Evolutionary conservation across 2,797 vertebrate species (phyloP).

Genomic region (Rhinella marina): DNA sequence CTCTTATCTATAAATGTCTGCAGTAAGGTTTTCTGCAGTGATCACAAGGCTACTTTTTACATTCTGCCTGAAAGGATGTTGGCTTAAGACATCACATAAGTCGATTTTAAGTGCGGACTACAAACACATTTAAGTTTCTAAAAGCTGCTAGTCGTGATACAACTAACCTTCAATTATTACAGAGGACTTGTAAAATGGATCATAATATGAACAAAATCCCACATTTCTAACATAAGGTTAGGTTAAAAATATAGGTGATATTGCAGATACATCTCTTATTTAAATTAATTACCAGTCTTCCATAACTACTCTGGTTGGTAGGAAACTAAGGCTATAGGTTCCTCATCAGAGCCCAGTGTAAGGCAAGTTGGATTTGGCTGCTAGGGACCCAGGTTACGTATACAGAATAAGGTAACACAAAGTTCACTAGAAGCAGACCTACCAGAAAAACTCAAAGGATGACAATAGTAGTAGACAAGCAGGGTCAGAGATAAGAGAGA

Average conservation of each 20-base stretch:
- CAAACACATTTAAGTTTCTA: neutral
- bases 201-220: neutral
- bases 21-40: neutral
- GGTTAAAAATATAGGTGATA: neutral
- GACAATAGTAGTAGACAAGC: too few relatives aligned
- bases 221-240: neutral
- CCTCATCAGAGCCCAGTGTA: too few relatives aligned
- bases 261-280: neutral
- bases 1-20: constrained; percentile 39
- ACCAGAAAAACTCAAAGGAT: too few relatives aligned
- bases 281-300: too few relatives aligned
- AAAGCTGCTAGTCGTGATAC: neutral
- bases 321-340: too few relatives aligned
- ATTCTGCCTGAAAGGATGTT: neutral
- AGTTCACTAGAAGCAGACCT: too few relatives aligned
- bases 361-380: too few relatives aligned
- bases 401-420: too few relatives aligned
- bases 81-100: neutral
- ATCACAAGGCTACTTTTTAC: neutral
- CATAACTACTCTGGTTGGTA: too few relatives aligned
- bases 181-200: neutral
- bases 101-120: neutral
- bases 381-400: too few relatives aligned
- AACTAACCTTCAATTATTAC: neutral
- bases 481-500: too few relatives aligned